A percentile compares a stretch with the other conserved stretches of the same genome.
phyloP scores from a whole-genome alignment of 2,888 invertebrate genomes.

The Thalpophila matura region DNA sequence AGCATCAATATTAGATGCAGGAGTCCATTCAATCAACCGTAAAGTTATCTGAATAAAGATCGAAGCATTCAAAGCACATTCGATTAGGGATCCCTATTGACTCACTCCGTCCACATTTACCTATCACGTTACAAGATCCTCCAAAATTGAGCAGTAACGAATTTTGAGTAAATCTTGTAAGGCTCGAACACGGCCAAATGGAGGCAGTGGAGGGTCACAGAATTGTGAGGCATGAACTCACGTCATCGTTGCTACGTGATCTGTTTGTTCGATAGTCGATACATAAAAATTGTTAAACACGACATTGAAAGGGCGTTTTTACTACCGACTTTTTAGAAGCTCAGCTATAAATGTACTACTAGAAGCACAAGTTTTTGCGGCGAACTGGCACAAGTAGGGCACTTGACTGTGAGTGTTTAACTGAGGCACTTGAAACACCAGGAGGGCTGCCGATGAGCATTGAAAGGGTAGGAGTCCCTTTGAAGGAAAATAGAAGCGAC shows the following conservation, averaged over 20 bases:
- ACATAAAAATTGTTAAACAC: slow-evolving; percentile 67
- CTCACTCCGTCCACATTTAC: slow-evolving; percentile 4
- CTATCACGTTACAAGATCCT: slow-evolving; percentile 6
- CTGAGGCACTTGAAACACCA: slow-evolving; percentile 56
- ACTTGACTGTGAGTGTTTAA: slow-evolving; percentile 62
- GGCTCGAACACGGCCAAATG: slow-evolving; percentile 66
- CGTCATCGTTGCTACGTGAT: slow-evolving; percentile 75
- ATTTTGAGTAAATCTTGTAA: slow-evolving; percentile 61
- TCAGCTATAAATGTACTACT: slow-evolving; percentile 53
- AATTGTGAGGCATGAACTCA: slow-evolving; percentile 64
- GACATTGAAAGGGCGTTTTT: slow-evolving; percentile 52
- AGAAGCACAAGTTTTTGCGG: slow-evolving; percentile 52
- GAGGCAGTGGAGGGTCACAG: slow-evolving; percentile 68
- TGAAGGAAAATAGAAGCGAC: slow-evolving; percentile 48
- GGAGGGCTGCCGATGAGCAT: slow-evolving; percentile 50
- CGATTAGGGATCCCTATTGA: slow-evolving; percentile 1
- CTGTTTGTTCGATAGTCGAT: slow-evolving; percentile 69
- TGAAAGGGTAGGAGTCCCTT: slow-evolving; percentile 57
- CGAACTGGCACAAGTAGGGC: slow-evolving; percentile 57
- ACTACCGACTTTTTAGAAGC: slow-evolving; percentile 48
- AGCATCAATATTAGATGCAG: slow-evolving; percentile 1
- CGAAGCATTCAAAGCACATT: neutral
- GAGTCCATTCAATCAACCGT: neutral
- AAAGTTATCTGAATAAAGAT: neutral
- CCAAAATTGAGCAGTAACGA: slow-evolving; percentile 26